phyloP scores from a whole-genome alignment of 2,888 invertebrate species.

The Lasioglossum pauxillum region DNA sequence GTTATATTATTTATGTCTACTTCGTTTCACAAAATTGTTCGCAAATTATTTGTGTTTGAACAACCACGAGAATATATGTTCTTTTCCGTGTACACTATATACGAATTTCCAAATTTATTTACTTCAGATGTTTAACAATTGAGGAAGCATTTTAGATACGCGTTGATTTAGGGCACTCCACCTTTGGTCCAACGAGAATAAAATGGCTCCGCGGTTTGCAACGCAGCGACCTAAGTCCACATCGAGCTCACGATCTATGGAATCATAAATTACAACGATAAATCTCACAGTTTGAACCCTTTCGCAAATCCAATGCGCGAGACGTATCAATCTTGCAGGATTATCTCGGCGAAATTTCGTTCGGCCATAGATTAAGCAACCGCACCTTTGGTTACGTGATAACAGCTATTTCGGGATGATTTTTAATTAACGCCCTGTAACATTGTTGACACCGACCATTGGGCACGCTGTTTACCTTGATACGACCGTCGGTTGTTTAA shows the following conservation, averaged over 20 bases:
- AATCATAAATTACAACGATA: neutral
- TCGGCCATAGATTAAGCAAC: neutral
- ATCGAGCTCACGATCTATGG: neutral
- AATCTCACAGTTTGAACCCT: neutral
- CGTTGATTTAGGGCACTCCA: neutral
- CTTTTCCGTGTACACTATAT: too few relatives aligned
- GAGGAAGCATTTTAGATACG: neutral
- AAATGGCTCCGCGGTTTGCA: neutral
- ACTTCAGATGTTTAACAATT: neutral
- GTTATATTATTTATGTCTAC: too few relatives aligned
- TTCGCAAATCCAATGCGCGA: neutral
- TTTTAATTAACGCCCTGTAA: neutral
- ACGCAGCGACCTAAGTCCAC: neutral
- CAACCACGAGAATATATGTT: too few relatives aligned
- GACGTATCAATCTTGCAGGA: slow-evolving; percentile 2
- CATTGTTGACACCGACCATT: neutral
- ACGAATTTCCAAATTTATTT: neutral
- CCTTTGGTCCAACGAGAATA: neutral
- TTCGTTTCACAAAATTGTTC: neutral
- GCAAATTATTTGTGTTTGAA: neutral
- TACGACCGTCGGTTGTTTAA: neutral
- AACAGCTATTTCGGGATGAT: slow-evolving; percentile 16
- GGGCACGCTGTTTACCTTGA: neutral
- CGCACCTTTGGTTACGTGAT: neutral
- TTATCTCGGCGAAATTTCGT: slow-evolving; percentile 2